These are phyloP conservation scores for Semnornis frantzii DNA, from an alignment of 2,113 vertebrate genomes.

Conservation along the genomic window DNA sequence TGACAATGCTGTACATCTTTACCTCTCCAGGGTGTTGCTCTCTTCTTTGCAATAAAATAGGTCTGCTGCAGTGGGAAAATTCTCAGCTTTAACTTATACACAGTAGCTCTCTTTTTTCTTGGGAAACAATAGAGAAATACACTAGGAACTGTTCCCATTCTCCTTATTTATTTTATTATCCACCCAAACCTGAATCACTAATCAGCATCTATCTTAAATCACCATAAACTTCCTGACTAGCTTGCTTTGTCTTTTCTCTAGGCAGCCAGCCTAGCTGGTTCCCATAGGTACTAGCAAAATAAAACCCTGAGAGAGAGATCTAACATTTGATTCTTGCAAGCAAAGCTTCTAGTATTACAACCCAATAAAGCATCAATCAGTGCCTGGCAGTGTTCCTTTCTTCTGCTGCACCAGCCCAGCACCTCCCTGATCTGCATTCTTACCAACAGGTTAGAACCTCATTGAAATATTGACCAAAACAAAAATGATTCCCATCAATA, in stretches of 20 bases:
- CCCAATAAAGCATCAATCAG: constrained; percentile 2
- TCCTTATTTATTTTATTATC: constrained; percentile 20
- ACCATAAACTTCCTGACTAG: constrained; percentile 17
- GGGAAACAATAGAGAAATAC: not conserved
- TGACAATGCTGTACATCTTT: constrained; percentile 17
- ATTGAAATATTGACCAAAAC: constrained; percentile 52
- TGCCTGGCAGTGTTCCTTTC: not conserved
- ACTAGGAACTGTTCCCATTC: not conserved
- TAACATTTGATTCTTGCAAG: constrained; percentile 43
- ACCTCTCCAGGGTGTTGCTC: not conserved
- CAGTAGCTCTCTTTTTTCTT: not conserved
- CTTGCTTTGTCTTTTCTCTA: constrained; percentile 47
- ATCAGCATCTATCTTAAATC: constrained; percentile 35
- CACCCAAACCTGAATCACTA: constrained; percentile 28
- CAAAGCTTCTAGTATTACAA: constrained; percentile 7
- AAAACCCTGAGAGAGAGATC: constrained; percentile 32
- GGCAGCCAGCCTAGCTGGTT: constrained; percentile 24
- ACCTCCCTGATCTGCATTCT: not conserved
- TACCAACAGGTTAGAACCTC: not conserved
- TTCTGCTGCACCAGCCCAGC: not conserved
- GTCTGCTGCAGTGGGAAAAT: not conserved
- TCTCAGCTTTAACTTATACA: not conserved
- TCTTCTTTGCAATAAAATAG: constrained; percentile 50
- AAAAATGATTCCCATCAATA: not conserved
- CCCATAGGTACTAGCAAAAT: constrained; percentile 46